Evolutionary conservation across 2,888 invertebrate species (phyloP).

Genomic region (Eupithecia inturbata): DNA sequence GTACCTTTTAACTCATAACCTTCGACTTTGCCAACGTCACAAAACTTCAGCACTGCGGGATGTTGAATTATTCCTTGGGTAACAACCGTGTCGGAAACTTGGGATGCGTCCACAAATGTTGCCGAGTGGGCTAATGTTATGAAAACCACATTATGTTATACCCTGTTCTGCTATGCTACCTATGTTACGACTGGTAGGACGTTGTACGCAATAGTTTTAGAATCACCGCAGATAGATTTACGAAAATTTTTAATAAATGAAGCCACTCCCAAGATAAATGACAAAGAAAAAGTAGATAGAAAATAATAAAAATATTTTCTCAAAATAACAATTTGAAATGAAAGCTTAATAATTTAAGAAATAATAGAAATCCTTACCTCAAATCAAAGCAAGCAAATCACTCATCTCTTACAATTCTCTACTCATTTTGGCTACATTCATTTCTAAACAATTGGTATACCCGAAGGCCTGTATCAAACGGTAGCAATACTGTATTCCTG

Average conservation of each 20-base stretch:
- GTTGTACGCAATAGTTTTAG: no score
- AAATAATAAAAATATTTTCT: no score
- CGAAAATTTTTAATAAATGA: no score
- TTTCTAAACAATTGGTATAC: conserved; percentile 16
- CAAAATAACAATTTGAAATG: no score
- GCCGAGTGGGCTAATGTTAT: conserved; percentile 28
- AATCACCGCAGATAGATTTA: no score
- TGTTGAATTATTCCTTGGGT: conserved; percentile 26
- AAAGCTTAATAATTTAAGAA: background rate
- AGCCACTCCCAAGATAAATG: background rate
- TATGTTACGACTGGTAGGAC: no score
- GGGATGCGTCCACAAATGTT: conserved; percentile 13
- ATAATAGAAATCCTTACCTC: background rate
- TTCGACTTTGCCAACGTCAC: conserved; percentile 13
- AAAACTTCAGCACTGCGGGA: conserved; percentile 28
- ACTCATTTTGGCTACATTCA: conserved; percentile 10
- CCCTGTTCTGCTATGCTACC: background rate
- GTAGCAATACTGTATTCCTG: conserved; percentile 7
- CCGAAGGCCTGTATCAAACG: conserved; percentile 9
- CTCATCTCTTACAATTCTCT: conserved; percentile 5
- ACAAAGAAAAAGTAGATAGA: no score
- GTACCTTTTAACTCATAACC: no score
- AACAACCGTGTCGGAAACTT: conserved; percentile 23
- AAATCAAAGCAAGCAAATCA: conserved; percentile 11
- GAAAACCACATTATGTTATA: conserved; percentile 1